Evolutionary conservation across 2,888 invertebrate genomes (phyloP).

Genomic region (Caenorhabditis sp.): DNA sequence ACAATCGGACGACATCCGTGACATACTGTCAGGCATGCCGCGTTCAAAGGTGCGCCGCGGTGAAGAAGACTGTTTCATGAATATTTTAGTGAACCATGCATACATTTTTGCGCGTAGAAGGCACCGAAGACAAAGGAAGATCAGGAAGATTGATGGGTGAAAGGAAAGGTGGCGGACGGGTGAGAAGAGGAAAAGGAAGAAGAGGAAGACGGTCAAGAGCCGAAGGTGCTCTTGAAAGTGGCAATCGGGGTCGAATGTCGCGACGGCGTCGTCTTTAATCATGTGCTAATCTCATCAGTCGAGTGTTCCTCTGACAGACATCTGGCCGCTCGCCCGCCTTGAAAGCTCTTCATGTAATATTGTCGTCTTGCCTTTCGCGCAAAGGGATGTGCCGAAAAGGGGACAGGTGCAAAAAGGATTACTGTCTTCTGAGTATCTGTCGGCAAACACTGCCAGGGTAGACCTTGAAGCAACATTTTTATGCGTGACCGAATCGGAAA

Average conservation of each 20-base stretch:
- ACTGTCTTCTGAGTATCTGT: slow-evolving; percentile 45
- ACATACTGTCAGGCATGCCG: slow-evolving; percentile 9
- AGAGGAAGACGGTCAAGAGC: slow-evolving; percentile 12
- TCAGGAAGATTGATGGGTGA: slow-evolving; percentile 46
- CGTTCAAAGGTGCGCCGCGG: slow-evolving; percentile 51
- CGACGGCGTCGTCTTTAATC: slow-evolving; percentile 46
- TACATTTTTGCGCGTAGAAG: slow-evolving; percentile 23
- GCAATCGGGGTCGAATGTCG: slow-evolving; percentile 22
- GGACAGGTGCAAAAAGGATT: slow-evolving; percentile 54
- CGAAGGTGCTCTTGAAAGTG: slow-evolving; percentile 16
- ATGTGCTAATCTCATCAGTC: slow-evolving; percentile 58
- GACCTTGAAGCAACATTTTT: slow-evolving; percentile 42
- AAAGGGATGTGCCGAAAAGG: slow-evolving; percentile 24
- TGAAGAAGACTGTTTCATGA: slow-evolving; percentile 46
- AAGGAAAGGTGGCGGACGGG: slow-evolving; percentile 23
- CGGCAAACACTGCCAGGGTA: slow-evolving; percentile 35
- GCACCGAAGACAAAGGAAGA: slow-evolving; percentile 35
- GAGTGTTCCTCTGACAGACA: slow-evolving; percentile 42
- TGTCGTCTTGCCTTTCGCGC: slow-evolving; percentile 44
- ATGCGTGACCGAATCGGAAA: slow-evolving; percentile 42
- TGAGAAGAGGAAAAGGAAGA: no score
- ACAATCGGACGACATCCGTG: slow-evolving; percentile 13
- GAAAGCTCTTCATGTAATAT: slow-evolving; percentile 52
- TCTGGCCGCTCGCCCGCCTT: slow-evolving; percentile 37
- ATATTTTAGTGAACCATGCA: slow-evolving; percentile 50